A percentile compares a stretch with the other conserved stretches of the same genome.
Conservation (phyloP, 2,888 invertebrate genomes). For the Eupelmus urozonus region DNA sequence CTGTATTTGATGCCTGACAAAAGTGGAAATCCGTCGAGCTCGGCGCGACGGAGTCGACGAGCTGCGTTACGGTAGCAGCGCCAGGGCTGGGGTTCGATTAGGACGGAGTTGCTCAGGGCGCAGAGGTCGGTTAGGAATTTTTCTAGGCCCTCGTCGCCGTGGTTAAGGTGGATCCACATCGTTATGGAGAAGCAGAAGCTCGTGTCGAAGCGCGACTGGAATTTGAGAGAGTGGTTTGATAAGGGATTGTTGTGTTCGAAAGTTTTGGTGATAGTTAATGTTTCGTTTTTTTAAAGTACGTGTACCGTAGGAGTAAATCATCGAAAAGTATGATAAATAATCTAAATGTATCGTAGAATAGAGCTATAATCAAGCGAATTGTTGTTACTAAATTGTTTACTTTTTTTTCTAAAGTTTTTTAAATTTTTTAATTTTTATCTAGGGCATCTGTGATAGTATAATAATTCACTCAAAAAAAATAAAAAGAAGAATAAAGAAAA, state of each 20-base stretch:
- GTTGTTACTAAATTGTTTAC: too few relatives aligned
- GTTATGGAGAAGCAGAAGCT: slow-evolving; percentile 90
- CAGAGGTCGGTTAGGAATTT: slow-evolving; percentile 82
- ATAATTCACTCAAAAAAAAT: too few relatives aligned
- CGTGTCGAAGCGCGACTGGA: slow-evolving; percentile 81
- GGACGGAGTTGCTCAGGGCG: slow-evolving; percentile 79
- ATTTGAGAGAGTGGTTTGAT: too few relatives aligned
- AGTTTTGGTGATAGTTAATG: neutral
- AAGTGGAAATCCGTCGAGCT: slow-evolving; percentile 81
- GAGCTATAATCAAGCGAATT: too few relatives aligned
- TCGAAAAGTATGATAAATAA: too few relatives aligned
- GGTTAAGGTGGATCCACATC: slow-evolving; percentile 94
- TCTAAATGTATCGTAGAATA: too few relatives aligned
- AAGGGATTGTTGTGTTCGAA: neutral
- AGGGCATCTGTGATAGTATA: too few relatives aligned
- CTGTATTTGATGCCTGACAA: slow-evolving; percentile 82
- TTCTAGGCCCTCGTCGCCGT: slow-evolving; percentile 86
- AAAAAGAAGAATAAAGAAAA: too few relatives aligned
- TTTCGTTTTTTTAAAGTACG: neutral
- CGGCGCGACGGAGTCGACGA: slow-evolving; percentile 83
- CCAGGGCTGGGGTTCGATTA: slow-evolving; percentile 92
- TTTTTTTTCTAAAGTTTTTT: too few relatives aligned
- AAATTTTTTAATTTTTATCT: too few relatives aligned
- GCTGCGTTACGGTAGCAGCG: slow-evolving; percentile 89
- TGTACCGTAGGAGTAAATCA: too few relatives aligned